A percentile compares a stretch with the other conserved stretches of the same genome.
Conservation (phyloP, 2,797 vertebrate species). For the Leuciscus waleckii region DNA sequence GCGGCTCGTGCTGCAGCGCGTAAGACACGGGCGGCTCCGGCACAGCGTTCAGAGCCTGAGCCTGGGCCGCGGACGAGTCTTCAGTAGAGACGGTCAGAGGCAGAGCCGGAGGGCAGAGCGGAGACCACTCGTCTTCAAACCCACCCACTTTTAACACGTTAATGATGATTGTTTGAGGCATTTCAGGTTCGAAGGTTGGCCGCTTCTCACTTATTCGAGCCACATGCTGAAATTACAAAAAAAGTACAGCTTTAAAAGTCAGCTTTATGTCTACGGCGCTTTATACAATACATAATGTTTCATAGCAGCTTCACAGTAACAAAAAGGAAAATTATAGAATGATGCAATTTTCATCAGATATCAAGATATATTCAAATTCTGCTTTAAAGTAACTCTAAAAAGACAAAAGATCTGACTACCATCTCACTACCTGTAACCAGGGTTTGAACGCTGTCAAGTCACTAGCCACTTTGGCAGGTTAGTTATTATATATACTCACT, state of each 20-base stretch:
- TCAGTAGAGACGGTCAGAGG: neutral
- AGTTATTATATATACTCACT: too few species aligned
- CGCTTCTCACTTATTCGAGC: neutral
- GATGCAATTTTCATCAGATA: neutral
- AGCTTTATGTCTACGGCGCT: too few species aligned
- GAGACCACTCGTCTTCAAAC: neutral
- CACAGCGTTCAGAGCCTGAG: neutral
- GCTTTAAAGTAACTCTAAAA: neutral
- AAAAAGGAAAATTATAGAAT: neutral
- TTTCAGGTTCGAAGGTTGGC: constrained; percentile 35
- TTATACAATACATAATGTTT: too few species aligned
- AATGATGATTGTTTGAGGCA: constrained; percentile 23
- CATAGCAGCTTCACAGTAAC: too few species aligned
- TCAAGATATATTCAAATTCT: neutral
- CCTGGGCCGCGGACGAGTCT: neutral
- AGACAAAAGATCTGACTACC: neutral
- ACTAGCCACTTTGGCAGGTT: too few species aligned
- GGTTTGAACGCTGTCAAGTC: too few species aligned
- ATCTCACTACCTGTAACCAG: too few species aligned
- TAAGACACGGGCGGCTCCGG: neutral
- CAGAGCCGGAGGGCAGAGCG: neutral
- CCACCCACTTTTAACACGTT: constrained; percentile 11
- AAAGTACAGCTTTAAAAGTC: neutral
- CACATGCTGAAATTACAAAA: constrained; percentile 7
- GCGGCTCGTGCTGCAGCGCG: neutral